Evolutionary conservation across 1,140 invertebrate species (phyloP), one percentile per base, ranked within the genome.

Genomic region (Gonatopus flavifemur): DNA sequence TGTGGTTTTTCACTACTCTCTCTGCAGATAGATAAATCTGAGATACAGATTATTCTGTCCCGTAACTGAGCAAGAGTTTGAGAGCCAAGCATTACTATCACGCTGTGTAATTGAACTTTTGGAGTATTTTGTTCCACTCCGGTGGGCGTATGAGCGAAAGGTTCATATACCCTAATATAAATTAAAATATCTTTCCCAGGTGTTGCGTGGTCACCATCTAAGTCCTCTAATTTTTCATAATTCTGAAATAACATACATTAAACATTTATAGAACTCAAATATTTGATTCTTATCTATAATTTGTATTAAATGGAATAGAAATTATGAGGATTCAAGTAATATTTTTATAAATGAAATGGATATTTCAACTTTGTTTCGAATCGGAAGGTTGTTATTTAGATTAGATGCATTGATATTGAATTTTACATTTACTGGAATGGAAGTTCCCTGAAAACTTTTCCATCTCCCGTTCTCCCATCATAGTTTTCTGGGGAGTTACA

Each of bases 21-120:
- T 18, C 79, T 74, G 24, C 83, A 75, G 42, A 84, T 70, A 30
- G 79, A 76, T 15, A 81, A 67, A 70, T 91, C 87, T 49, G 85
- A 85, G 12, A 82, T 57, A 65, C 90, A 93, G 1, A 65, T 71
- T 43, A 91, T 84, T 52, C 81, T 81, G 59, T 90, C 87, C 13
- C 86, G 75, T 12, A 92, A 67, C 18, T 82, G 80, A 20, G 79
- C 78, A 49, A 93, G 70, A 20, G 71, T 80, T 55, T 89, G 85
- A 31, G 73, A 75, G 0, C 87, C 88, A 18, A 84, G 59, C 18
- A 90, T 74, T 10, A 82, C 62, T 35, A 86, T 75, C 49, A 87
- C 81, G 61, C 82, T 80, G 31, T 74, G 72, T 33, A 84, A 8
- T 18, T 28, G 18, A 31, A 81, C 20, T 77, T 61, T 24, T 40